Evolutionary conservation across 1,140 invertebrate genomes (phyloP), one percentile per base, ranked within the genome.

Genomic region (Ectropis grisescens): DNA sequence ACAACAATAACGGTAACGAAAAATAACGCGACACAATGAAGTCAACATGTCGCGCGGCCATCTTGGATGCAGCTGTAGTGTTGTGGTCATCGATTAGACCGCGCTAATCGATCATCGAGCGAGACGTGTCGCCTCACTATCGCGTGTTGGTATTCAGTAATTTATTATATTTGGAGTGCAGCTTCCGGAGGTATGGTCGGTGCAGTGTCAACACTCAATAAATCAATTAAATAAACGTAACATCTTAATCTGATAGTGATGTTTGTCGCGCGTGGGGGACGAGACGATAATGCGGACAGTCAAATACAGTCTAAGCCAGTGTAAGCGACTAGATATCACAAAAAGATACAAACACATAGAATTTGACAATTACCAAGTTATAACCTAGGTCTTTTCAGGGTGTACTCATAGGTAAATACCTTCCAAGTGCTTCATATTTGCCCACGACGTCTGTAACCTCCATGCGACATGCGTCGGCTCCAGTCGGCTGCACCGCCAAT

Each of bases 131-230:
- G 35, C 24, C 33, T 35, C 44, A 48, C 60, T 67, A 64, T 60
- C 57, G 43, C 48, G 15, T 32, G 46, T 24, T 43, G 39, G 41
- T 47, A 47, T 48, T 51, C 46, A 49, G 47, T 66, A 58, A 64
- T 64, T 60, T 66, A 68, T 68, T 66, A 70, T 66, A 61, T 66
- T 59, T 62, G 53, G 54, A 57, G 50, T 58, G 43, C 52, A 58
- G 49, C 50, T 59, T 71, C 70, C 68, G 71, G 61, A 60, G 51
- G 60, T 47, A 37, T 46, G 50, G 43, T 44, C 49, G 58, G 49
- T 61, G 57, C 55, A 37, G 43, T 52, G 68, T 75, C 66, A 70
- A 70, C 68, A 72, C 56, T 58, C 60, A 68, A 72, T 76, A 72
- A 72, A 76, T 69, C 70, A 71, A 75, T 75, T 71, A 75, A 40